Percentiles rank a stretch among this genome's conserved stretches.
Evolutionary conservation across 1,140 invertebrate genomes (phyloP).

Genomic region (Temnothorax curvispinosus): DNA sequence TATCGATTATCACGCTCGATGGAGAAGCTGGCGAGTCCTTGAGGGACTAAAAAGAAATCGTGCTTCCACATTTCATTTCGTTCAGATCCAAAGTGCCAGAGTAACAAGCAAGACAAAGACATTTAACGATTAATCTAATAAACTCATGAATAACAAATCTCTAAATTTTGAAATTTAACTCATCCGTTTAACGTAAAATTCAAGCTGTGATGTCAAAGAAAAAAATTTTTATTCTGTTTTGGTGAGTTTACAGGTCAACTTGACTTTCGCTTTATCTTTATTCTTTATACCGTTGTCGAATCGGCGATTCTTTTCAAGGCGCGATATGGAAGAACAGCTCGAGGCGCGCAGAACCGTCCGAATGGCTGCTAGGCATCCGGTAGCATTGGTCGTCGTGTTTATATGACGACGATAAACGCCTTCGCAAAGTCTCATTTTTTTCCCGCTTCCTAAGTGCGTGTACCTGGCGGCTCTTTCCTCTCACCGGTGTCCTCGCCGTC

Average conservation of each 20-base stretch:
- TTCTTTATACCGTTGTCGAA: neutral
- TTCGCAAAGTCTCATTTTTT: conserved; percentile 56
- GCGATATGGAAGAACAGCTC: conserved; percentile 10
- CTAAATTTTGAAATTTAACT: neutral
- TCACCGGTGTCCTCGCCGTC: conserved; percentile 44
- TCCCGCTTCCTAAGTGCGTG: neutral
- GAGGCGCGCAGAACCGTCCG: neutral
- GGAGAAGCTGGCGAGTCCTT: neutral
- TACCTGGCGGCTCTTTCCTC: conserved; percentile 29
- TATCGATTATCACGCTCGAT: conserved; percentile 34
- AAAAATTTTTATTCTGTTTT: neutral
- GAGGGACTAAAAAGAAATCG: neutral
- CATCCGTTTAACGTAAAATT: neutral
- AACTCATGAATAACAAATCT: neutral
- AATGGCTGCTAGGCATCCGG: conserved; percentile 39
- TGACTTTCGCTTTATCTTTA: neutral
- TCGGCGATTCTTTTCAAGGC: conserved; percentile 10
- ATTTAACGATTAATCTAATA: neutral
- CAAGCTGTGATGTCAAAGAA: neutral
- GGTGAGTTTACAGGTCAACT: neutral
- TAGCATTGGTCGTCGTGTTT: conserved; percentile 53
- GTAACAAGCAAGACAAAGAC: neutral
- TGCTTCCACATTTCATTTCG: neutral
- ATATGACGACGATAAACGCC: conserved; percentile 64
- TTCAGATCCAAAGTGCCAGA: neutral